Evolutionary conservation across 2,888 invertebrate genomes (phyloP), one percentile per base, ranked within the genome.

Genomic region (Anarsia innoxiella): DNA sequence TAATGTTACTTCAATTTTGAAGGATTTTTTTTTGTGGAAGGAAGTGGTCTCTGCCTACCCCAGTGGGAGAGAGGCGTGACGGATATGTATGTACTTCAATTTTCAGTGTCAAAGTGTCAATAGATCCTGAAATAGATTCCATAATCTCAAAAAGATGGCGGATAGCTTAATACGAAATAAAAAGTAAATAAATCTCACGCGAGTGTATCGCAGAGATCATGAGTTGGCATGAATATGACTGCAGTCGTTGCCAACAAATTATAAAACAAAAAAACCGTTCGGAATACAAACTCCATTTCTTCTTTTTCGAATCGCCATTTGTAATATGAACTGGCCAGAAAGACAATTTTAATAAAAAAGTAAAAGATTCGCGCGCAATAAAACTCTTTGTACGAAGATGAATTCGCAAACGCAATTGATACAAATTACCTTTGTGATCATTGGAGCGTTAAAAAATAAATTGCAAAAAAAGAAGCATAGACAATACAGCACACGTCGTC

Each of bases 361-460:
- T 10, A 14, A 15, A 23, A 29, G 15, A 3, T 1, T n/a, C 15
- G 25, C 12, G 13, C 10, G 16, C 12, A 33, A 25, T 15, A 23
- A 28, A 27, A n/a, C 6, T 14, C 12, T 11, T 8, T 27, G 29
- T 15, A 34, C 19, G 23, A 30, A 25, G 19, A 43, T 28, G 33
- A 26, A 28, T 42, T 40, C 36, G 43, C 49, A 48, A 48, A 44
- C 49, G 53, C 56, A 68, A 69, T 67, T 66, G 68, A 68, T 66
- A 72, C 66, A 71, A 71, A 71, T 73, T 68, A 66, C 63, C 63
- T 60, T 57, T 51, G 60, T 59, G 63, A 65, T 65, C 66, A 70
- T 68, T 63, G 69, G 59, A 63, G 67, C 68, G 69, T 62, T 60
- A 66, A 64, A 64, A 70, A 68, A 62, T 61, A 59, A 66, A 65